These are phyloP conservation scores for Orthosia incerta DNA, from an alignment of 2,888 invertebrate species.

Conservation along the genomic window DNA sequence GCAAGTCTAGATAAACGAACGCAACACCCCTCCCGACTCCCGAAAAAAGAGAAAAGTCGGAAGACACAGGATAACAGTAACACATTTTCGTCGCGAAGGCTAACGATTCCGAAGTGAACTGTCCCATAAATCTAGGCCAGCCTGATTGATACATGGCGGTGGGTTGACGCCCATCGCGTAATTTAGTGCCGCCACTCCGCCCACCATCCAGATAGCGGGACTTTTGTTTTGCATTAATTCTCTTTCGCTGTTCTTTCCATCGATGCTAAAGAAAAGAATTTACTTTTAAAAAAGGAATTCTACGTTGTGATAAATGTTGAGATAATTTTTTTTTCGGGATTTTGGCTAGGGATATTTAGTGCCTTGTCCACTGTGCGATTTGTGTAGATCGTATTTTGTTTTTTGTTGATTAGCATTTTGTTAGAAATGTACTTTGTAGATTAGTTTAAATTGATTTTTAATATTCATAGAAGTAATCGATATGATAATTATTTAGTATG, in stretches of 20 bases:
- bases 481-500: conserved; percentile 21
- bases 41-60: conserved; percentile 73
- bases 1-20: conserved; percentile 58
- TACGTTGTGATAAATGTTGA: conserved; percentile 68
- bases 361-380: conserved; percentile 61
- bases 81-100: conserved; percentile 89
- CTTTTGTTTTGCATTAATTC: conserved; percentile 91
- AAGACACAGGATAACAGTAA: conserved; percentile 86
- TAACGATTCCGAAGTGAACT: conserved; percentile 90
- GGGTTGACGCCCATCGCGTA: conserved; percentile 92
- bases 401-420: conserved; percentile 52
- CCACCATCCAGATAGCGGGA: conserved; percentile 90
- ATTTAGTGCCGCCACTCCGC: conserved; percentile 92
- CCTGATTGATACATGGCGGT: conserved; percentile 91
- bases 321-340: conserved; percentile 58
- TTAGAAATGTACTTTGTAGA: conserved; percentile 6
- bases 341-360: conserved; percentile 55
- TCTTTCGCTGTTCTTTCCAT: conserved; percentile 79
- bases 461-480: conserved; percentile 22
- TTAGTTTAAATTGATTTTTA: conserved; percentile 39
- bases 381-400: conserved; percentile 51
- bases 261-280: conserved; percentile 71
- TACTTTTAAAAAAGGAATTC: conserved; percentile 70
- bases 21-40: conserved; percentile 50
- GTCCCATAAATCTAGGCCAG: conserved; percentile 88